Percentiles rank a stretch among this genome's conserved stretches.
Evolutionary conservation across 2,888 invertebrate genomes (phyloP).

Genomic region (Cephonodes hylas): DNA sequence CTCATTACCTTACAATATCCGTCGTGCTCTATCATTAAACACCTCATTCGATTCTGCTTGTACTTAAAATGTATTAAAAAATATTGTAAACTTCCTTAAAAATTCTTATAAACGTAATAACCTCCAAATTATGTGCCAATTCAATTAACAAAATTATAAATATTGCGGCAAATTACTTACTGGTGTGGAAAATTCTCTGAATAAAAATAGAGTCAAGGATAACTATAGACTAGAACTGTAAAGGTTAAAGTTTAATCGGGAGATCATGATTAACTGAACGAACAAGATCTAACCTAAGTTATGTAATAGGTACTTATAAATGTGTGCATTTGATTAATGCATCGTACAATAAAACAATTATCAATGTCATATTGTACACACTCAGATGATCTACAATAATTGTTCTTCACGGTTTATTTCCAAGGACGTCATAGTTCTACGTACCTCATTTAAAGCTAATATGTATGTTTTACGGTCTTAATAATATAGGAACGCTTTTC

Average conservation of each 20-base stretch:
- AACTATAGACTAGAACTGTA: neutral
- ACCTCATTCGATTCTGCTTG: neutral
- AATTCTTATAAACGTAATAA: neutral
- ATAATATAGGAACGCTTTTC: neutral
- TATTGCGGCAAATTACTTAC: neutral
- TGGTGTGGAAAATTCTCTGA: neutral
- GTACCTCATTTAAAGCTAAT: neutral
- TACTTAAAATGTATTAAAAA: neutral
- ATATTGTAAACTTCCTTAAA: neutral
- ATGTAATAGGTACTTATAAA: no score
- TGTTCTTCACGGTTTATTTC: neutral
- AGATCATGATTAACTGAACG: neutral
- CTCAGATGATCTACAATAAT: neutral
- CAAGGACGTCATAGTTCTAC: neutral
- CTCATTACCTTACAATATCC: neutral
- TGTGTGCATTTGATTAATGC: neutral
- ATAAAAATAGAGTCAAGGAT: neutral
- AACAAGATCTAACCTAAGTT: neutral
- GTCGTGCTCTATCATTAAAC: neutral
- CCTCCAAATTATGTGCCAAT: neutral
- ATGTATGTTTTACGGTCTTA: neutral
- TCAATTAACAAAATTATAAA: neutral
- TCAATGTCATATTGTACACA: neutral
- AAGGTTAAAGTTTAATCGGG: neutral
- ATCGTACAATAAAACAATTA: neutral